These are phyloP conservation scores for Chlorodrepanis virens DNA, from an alignment of 2,113 vertebrate species.

Conservation along the genomic window DNA sequence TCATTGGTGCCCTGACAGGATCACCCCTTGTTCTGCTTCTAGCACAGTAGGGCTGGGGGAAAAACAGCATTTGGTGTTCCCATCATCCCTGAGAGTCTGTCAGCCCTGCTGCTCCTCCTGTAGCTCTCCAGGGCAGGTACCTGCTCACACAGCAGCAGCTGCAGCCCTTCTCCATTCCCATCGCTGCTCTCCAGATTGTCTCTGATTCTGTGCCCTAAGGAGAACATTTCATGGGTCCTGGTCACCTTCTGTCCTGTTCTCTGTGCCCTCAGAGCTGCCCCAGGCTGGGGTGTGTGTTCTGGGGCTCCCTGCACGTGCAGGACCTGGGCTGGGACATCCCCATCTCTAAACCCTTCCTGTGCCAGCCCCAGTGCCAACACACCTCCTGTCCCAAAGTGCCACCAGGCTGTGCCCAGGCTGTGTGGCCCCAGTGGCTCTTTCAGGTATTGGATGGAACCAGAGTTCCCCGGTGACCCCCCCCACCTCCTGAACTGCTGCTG, in stretches of 20 bases:
- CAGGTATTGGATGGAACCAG: background rate
- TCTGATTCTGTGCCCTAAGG: background rate
- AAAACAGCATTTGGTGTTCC: background rate
- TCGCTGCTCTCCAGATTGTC: background rate
- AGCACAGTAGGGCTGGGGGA: background rate
- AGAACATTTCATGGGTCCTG: background rate
- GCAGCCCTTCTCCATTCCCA: background rate
- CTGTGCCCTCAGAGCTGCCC: background rate
- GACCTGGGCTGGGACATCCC: background rate
- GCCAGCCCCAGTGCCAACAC: background rate
- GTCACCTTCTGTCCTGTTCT: background rate
- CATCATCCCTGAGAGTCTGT: background rate
- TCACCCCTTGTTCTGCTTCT: background rate
- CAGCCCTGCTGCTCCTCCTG: background rate
- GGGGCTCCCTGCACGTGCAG: rapidly evolving
- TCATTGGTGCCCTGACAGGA: background rate
- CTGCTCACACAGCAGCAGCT: background rate
- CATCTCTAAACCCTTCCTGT: rapidly evolving
- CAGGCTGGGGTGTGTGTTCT: background rate
- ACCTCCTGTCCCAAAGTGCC: rapidly evolving
- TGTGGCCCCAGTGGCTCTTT: background rate
- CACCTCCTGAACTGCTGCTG: too few relatives aligned
- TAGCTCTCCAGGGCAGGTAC: background rate
- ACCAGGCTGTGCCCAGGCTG: too few relatives aligned
- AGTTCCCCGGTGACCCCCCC: background rate